These are phyloP conservation scores for Lepidurus couesii DNA, from an alignment of 1,140 invertebrate genomes.

Conservation along the genomic window DNA sequence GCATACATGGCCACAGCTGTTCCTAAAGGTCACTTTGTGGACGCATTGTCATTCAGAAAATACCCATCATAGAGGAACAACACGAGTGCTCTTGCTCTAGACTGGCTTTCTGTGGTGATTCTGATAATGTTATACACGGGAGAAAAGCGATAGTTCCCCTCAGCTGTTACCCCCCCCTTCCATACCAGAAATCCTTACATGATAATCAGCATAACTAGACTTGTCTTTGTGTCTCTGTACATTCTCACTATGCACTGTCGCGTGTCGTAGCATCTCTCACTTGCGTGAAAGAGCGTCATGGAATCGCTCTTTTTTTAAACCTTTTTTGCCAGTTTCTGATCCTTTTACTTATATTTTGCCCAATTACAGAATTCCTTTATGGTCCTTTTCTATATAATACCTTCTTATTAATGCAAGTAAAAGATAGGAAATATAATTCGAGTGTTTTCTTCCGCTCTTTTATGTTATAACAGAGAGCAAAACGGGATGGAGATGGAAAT, in stretches of 20 bases:
- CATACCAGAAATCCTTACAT: neutral
- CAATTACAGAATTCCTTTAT: too few relatives aligned
- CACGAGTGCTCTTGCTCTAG: neutral
- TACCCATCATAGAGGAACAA: neutral
- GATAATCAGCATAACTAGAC: slow-evolving; percentile 10
- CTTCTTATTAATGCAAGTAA: too few relatives aligned
- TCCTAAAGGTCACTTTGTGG: slow-evolving; percentile 21
- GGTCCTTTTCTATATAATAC: too few relatives aligned
- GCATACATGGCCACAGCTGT: slow-evolving; percentile 8
- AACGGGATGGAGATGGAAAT: too few relatives aligned
- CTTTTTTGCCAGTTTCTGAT: too few relatives aligned
- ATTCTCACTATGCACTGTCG: neutral
- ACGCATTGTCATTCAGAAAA: slow-evolving; percentile 5
- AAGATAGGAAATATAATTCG: too few relatives aligned
- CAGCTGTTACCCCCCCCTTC: neutral
- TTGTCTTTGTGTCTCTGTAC: neutral
- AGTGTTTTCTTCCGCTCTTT: too few relatives aligned
- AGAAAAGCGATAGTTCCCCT: neutral
- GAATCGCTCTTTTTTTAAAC: too few relatives aligned
- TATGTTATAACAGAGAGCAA: too few relatives aligned
- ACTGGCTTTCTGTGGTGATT: neutral
- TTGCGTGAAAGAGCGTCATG: neutral
- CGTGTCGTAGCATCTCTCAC: neutral
- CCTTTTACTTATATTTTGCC: too few relatives aligned
- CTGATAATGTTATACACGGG: slow-evolving; percentile 6